A percentile compares a stretch with the other conserved stretches of the same genome.
These are phyloP conservation scores for Ophion obscuratus DNA, from an alignment of 2,888 invertebrate species.

Conservation along the genomic window DNA sequence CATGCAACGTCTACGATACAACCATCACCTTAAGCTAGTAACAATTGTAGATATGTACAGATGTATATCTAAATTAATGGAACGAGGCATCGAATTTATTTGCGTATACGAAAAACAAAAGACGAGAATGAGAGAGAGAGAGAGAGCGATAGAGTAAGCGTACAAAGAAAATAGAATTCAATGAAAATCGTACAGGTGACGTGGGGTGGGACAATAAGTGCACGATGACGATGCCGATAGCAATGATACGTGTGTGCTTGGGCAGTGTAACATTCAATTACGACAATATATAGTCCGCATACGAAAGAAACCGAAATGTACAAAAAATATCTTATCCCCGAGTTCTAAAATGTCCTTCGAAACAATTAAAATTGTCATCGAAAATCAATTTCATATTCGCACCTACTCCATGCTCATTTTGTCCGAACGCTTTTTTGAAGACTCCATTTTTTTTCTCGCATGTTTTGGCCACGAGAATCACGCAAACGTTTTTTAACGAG, in stretches of 20 bases:
- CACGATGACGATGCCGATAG: constrained; percentile 50
- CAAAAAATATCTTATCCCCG: not conserved
- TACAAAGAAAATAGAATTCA: constrained; percentile 52
- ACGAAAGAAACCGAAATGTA: constrained; percentile 15
- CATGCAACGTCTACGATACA: constrained; percentile 80
- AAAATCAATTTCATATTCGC: no score
- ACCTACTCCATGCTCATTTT: no score
- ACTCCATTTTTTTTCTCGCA: no score
- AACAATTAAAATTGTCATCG: no score
- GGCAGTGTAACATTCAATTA: constrained; percentile 4
- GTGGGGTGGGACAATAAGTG: constrained; percentile 56
- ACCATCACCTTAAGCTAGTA: constrained; percentile 77
- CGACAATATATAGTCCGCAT: not conserved
- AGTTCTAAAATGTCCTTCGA: not conserved
- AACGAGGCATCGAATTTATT: constrained; percentile 59
- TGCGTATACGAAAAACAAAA: constrained; percentile 38
- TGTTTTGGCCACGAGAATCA: no score
- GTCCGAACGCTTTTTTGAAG: no score
- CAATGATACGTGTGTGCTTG: constrained; percentile 40
- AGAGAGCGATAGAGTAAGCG: constrained; percentile 35
- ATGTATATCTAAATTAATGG: not conserved
- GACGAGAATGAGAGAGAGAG: not conserved
- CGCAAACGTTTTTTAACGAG: no score
- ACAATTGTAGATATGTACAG: constrained; percentile 45
- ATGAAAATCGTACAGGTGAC: constrained; percentile 68